Conservation (phyloP, 2,113 vertebrate species). For the Urocitellus parryii region DNA sequence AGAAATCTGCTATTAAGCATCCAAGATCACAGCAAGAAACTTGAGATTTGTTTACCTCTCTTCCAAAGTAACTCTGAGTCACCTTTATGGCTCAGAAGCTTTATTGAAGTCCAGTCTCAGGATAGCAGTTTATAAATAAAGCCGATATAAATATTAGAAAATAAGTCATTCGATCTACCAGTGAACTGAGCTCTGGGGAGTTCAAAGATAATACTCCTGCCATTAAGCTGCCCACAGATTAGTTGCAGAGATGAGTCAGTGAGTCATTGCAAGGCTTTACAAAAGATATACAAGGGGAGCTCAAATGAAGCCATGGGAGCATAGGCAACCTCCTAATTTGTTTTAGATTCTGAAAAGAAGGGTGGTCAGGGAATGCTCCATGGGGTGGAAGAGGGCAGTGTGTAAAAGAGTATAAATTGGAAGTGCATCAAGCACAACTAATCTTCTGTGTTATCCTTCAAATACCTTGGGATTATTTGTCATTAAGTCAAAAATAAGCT, state of each 20-base stretch:
- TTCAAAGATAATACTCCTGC: slow-evolving; percentile 33
- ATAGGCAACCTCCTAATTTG: neutral
- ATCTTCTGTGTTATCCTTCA: neutral
- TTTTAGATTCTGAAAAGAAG: neutral
- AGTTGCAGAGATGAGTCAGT: neutral
- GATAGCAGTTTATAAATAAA: slow-evolving; percentile 1
- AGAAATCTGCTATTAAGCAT: neutral
- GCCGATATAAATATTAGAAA: neutral
- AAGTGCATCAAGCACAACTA: neutral
- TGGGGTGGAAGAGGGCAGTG: neutral
- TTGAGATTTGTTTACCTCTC: neutral
- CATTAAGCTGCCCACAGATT: neutral
- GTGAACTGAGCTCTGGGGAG: neutral
- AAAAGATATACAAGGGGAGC: neutral
- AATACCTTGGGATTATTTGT: neutral
- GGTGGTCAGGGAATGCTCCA: neutral
- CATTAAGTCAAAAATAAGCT: slow-evolving; percentile 21
- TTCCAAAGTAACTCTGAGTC: neutral
- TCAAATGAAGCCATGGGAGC: neutral
- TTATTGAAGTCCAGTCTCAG: neutral
- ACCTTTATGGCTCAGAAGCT: neutral
- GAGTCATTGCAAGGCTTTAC: neutral
- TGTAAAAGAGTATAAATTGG: fast-evolving
- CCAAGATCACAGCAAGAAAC: neutral
- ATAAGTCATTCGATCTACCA: neutral